Conservation (phyloP, 2,797 vertebrate genomes). For the Carduelis carduelis region DNA sequence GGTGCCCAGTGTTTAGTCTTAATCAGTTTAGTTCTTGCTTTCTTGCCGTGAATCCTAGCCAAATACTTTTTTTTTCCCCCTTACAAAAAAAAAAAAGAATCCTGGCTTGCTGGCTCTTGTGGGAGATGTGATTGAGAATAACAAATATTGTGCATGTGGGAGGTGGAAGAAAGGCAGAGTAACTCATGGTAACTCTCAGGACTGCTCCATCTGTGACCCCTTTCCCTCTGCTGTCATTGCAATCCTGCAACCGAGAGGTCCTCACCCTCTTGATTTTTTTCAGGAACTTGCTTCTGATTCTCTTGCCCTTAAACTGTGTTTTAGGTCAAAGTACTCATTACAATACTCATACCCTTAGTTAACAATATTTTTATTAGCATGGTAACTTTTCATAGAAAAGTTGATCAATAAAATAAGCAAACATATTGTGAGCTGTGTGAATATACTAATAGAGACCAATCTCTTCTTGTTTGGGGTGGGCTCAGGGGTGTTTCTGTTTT, state of each 20-base stretch:
- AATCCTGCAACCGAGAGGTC: not conserved
- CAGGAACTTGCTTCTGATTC: not conserved
- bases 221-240: not conserved
- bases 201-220: not conserved
- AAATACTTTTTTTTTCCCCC: not conserved
- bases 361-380: not conserved
- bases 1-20: constrained; percentile 59
- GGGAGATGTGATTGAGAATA: constrained; percentile 17
- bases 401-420: not conserved
- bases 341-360: not conserved
- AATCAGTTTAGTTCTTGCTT: constrained; percentile 56
- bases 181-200: not conserved
- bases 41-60: constrained; percentile 20
- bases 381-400: not conserved
- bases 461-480: not conserved
- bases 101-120: not conserved
- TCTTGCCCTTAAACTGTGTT: not conserved
- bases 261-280: not conserved
- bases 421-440: not conserved
- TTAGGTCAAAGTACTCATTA: not conserved
- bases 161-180: constrained; percentile 24
- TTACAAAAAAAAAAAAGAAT: not conserved
- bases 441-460: not conserved
- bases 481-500: fast-evolving
- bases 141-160: not conserved